Evolutionary conservation across 2,797 vertebrate species (phyloP), one percentile per base, ranked within the genome.

Genomic region (Smutsia gigantea): DNA sequence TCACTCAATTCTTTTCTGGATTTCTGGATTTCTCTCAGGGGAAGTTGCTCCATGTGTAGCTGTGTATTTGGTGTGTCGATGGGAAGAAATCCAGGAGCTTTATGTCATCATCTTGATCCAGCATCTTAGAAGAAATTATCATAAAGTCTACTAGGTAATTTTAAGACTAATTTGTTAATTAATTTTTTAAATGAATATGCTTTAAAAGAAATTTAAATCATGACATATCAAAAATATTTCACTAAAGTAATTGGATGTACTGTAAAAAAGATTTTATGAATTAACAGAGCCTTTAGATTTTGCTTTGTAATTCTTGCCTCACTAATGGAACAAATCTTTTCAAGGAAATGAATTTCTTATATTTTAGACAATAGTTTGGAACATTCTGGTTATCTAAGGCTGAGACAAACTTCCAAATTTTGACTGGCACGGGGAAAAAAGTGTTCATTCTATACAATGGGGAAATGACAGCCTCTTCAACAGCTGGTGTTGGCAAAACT

Each of bases 231-330:
- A 81, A 94, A 7, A 97, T 31, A 96, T 89, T 94, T 17, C 66
- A 31, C 19, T 68, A 87, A 97, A 92, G 64, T 91, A 53, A 4
- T 55, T 88, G 78, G 69, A 86, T 66, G 39, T 81, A 95, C 29
- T 55, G 15, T 75, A 89, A 96, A 98, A 94, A 11, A 94, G n/a
- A 97, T 61, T 96, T 93, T 92, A 87, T 91, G 53, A 96, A 96
- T 77, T 95, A 93, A 94, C 94, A 95, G 39, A 88, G 5, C 0
- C 61, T 61, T 25, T 87, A 81, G 7, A 75, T 63, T 66, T 96
- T 86, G 21, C 17, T 85, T 92, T 94, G 34, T 37, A 71, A 83
- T 97, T 87, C 59, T 93, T 87, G 27, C 11, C 14, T 96, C 82
- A 53, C 59, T 95, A 87, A 94, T 87, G 7, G n/a, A 94, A 74